A percentile compares a stretch with the other conserved stretches of the same genome.
These are phyloP conservation scores for Allolobophora icterica DNA, from an alignment of 2,888 invertebrate genomes.

Conservation along the genomic window DNA sequence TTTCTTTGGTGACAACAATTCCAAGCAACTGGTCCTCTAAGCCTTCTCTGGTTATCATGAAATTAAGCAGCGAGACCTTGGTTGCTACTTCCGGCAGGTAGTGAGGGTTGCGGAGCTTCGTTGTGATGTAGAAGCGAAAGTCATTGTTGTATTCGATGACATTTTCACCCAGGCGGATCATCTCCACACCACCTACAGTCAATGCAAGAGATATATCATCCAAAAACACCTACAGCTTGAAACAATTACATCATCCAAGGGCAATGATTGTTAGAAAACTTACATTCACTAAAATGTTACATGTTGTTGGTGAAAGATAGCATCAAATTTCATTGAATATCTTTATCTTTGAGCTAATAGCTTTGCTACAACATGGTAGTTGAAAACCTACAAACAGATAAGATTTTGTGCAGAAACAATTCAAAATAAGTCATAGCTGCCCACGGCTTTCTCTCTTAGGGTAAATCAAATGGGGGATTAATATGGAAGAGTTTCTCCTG, in stretches of 20 bases:
- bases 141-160: conserved; percentile 85
- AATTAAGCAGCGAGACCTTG: conserved; percentile 84
- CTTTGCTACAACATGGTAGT: background rate
- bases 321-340: too few species aligned
- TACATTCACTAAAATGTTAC: too few species aligned
- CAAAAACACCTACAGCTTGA: too few species aligned
- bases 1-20: conserved; percentile 84
- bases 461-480: too few species aligned
- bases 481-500: too few species aligned
- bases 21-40: conserved; percentile 88
- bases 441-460: too few species aligned
- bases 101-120: conserved; percentile 90
- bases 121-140: conserved; percentile 91
- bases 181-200: conserved; percentile 72
- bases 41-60: conserved; percentile 85
- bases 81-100: conserved; percentile 91
- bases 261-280: too few species aligned
- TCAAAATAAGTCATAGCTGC: too few species aligned
- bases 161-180: conserved; percentile 88
- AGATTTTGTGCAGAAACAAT: too few species aligned
- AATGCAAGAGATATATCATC: background rate
- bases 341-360: background rate
- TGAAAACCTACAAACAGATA: background rate
- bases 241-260: background rate
- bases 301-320: too few species aligned